These are phyloP conservation scores for Hypocryptadius cinnamomeus DNA, from an alignment of 2,113 vertebrate genomes.

Conservation along the genomic window DNA sequence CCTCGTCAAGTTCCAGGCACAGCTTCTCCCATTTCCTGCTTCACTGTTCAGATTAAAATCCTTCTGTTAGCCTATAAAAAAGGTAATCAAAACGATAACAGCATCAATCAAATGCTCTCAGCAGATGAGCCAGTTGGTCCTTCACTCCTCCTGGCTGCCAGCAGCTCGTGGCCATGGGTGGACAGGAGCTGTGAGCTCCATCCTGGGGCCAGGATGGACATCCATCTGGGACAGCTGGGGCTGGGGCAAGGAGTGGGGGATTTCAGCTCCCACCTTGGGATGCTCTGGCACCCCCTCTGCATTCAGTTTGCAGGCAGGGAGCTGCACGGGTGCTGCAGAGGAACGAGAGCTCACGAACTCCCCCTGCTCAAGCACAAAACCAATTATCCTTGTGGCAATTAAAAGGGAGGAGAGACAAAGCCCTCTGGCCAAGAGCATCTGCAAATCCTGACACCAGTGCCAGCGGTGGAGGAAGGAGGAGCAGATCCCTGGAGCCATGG, in stretches of 20 bases:
- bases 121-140: neutral
- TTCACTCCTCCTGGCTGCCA: neutral
- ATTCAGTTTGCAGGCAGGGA: neutral
- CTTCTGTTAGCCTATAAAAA: neutral
- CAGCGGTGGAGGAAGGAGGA: neutral
- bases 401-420: neutral
- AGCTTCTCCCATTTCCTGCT: neutral
- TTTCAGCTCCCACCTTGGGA: neutral
- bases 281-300: neutral
- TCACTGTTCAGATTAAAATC: slow-evolving; percentile 3
- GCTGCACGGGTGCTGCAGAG: neutral
- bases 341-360: neutral
- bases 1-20: neutral
- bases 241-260: neutral
- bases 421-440: neutral
- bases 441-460: neutral
- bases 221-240: neutral
- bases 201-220: neutral
- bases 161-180: accelerated
- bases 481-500: neutral
- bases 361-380: neutral
- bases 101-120: neutral
- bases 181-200: neutral
- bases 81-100: neutral
- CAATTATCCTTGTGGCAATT: neutral